phyloP scores from a whole-genome alignment of 2,888 invertebrate species.

The Bursaphelenchus okinawaensis region DNA sequence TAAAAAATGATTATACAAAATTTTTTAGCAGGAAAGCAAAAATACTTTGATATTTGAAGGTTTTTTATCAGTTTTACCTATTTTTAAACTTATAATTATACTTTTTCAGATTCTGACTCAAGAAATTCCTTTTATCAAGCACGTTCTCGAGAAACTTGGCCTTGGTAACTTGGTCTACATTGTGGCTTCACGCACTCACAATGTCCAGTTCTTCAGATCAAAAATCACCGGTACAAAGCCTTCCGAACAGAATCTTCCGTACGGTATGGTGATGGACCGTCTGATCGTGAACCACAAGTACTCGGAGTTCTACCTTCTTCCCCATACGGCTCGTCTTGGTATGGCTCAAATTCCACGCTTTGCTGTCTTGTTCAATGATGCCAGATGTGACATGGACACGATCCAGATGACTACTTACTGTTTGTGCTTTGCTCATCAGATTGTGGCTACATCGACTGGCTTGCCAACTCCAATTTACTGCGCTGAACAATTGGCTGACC shows the following conservation, averaged over 20 bases:
- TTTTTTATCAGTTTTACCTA: background rate
- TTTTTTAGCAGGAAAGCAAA: too few relatives aligned
- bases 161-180: conserved; percentile 34
- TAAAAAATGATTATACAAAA: too few relatives aligned
- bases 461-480: conserved; percentile 12
- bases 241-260: conserved; percentile 36
- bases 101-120: conserved; percentile 20
- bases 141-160: conserved; percentile 8
- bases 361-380: conserved; percentile 15
- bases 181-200: conserved; percentile 40
- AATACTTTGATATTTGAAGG: background rate
- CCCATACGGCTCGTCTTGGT: conserved; percentile 1
- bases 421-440: conserved; percentile 10
- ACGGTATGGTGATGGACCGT: conserved; percentile 40
- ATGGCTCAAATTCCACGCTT: conserved; percentile 9
- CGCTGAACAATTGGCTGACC: conserved; percentile 7
- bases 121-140: conserved; percentile 22
- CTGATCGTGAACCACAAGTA: conserved; percentile 32
- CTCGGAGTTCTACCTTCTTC: conserved; percentile 46
- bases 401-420: background rate
- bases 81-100: too few relatives aligned
- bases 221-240: background rate
- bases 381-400: conserved; percentile 7
- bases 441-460: background rate
- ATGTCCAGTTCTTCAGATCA: conserved; percentile 26